Base-by-base conservation (phyloP, 2,113 vertebrate species). In the Sceloporus tristichus region DNA sequence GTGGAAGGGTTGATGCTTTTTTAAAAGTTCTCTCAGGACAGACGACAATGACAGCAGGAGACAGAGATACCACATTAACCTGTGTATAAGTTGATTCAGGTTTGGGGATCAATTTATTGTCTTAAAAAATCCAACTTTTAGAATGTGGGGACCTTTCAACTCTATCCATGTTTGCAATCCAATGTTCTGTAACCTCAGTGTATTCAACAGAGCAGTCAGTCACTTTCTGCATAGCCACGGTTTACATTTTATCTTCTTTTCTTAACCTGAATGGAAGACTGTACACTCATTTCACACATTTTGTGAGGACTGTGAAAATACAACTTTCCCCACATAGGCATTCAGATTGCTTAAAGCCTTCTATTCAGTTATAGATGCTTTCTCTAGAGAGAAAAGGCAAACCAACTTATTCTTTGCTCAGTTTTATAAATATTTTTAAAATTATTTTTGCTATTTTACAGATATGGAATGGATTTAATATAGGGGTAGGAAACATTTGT, bases 321-420 rank as follows among this genome's bases (percentile, higher is more conserved):
- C 48, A 48, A 48, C 48, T 56, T 21, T 40, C 14, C 9, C 3
- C 68, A 53, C 21, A 66, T 19, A 19, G 65, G 29, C 23, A 16
- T 29, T 71, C 13, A 84, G 38, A 10, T 73, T 84, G 82, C 68
- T 83, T 56, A 54, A 83, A 73, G 29, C n/a, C 29, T 84, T 40
- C 54, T 16, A 38, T 42, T 65, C 66, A 40, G 40, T 82, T 42
- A 66, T 65, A 38, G 59, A 2, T 40, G 5, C 5, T 48, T 48
- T 71, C 42, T 48, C 48, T 53, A 83, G 40, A 27, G 29, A 16
- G 82, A 29, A n/a, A 83, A 83, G 21, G 34, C 16, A 19, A 73
- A n/a, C 19, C 11, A 73, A 71, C 11, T 34, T 34, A 84, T 21
- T 73, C 9, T 38, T 84, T 54, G 5, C n/a, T 40, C 29, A 25